Conservation (phyloP, 1,140 invertebrate genomes). For the Sesamia nonagrioides region DNA sequence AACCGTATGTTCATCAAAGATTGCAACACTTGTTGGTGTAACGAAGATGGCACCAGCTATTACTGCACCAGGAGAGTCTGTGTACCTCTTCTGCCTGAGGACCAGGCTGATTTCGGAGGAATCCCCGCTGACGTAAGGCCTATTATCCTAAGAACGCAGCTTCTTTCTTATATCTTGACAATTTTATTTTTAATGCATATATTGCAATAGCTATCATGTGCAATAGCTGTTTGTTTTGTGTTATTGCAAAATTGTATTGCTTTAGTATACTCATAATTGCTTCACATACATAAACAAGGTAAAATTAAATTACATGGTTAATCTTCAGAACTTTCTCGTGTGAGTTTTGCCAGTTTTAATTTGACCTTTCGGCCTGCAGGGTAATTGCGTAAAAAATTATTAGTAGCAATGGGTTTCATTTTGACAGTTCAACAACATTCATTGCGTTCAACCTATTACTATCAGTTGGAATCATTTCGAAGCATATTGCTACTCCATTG, state of each 20-base stretch:
- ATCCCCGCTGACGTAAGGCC: conserved; percentile 49
- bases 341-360: background rate
- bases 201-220: no score
- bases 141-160: background rate
- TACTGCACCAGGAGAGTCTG: conserved; percentile 80
- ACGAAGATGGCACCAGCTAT: conserved; percentile 80
- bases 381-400: no score
- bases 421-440: no score
- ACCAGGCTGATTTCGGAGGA: conserved; percentile 59
- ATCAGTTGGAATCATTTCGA: no score
- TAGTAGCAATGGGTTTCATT: no score
- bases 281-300: no score
- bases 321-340: no score
- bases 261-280: background rate
- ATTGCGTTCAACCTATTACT: no score
- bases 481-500: no score
- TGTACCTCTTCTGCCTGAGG: conserved; percentile 66
- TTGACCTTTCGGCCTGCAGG: background rate
- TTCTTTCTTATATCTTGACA: background rate
- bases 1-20: conserved; percentile 82
- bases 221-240: no score
- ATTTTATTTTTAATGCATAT: background rate
- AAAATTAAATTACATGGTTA: no score
- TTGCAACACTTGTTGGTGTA: conserved; percentile 85
- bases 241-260: background rate